Conservation (phyloP, 2,888 invertebrate species). For the Hyalella azteca region DNA sequence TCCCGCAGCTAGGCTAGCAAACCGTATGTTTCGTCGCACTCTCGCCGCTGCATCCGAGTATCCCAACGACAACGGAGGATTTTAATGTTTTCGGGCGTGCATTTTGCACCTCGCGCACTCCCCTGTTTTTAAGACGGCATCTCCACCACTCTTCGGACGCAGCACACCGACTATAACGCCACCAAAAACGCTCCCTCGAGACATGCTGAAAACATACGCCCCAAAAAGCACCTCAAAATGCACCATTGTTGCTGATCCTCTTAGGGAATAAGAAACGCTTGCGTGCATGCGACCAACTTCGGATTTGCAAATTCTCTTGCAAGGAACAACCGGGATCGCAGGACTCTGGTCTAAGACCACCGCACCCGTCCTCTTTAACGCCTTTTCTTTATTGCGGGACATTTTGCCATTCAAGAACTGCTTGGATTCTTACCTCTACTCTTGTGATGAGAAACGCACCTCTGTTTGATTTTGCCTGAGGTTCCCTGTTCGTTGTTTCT, state of each 20-base stretch:
- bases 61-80: no score
- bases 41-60: no score
- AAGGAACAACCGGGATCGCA: neutral
- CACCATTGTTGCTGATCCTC: constrained; percentile 22
- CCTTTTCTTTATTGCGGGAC: constrained; percentile 1
- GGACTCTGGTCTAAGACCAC: neutral
- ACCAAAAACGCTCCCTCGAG: neutral
- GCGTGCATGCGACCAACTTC: constrained; percentile 43
- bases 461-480: neutral
- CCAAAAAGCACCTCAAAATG: neutral
- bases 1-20: no score
- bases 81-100: no score
- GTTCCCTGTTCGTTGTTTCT: no score
- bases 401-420: no score
- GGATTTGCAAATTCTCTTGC: constrained; percentile 20
- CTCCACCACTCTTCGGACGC: no score
- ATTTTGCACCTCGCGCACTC: no score
- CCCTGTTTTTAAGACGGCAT: no score
- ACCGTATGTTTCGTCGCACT: no score
- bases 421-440: no score
- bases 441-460: no score
- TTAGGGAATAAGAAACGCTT: constrained; percentile 31
- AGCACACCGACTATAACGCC: neutral
- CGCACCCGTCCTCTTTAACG: neutral
- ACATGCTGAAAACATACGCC: neutral